Evolutionary conservation across 2,113 vertebrate genomes (phyloP).

Genomic region (Vidua chalybeata): DNA sequence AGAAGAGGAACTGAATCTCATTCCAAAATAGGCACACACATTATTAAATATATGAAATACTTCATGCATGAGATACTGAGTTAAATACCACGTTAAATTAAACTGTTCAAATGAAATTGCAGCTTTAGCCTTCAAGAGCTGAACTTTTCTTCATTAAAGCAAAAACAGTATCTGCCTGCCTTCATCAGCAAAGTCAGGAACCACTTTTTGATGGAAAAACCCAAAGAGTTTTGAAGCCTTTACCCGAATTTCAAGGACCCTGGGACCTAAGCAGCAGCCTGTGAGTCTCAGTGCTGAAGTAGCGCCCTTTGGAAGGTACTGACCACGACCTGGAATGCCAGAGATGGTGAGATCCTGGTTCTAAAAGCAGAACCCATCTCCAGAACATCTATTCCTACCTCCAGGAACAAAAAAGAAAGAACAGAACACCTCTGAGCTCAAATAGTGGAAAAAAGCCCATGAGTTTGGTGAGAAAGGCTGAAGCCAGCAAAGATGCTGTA

Average conservation of each 20-base stretch:
- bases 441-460: neutral
- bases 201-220: neutral
- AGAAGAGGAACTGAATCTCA: neutral
- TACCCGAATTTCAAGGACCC: neutral
- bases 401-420: neutral
- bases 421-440: neutral
- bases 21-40: neutral
- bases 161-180: neutral
- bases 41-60: neutral
- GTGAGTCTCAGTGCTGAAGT: neutral
- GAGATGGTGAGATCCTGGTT: neutral
- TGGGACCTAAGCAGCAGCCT: neutral
- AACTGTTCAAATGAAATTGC: neutral
- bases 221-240: neutral
- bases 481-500: neutral
- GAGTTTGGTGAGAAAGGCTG: neutral
- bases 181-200: neutral
- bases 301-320: fast-evolving
- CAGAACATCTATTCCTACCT: neutral
- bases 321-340: neutral
- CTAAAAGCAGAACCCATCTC: neutral
- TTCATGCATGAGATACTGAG: neutral
- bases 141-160: neutral
- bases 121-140: neutral
- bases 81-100: conserved; percentile 21